These are phyloP conservation scores for Engystomops pustulosus DNA, from an alignment of 2,113 vertebrate genomes.

Conservation along the genomic window DNA sequence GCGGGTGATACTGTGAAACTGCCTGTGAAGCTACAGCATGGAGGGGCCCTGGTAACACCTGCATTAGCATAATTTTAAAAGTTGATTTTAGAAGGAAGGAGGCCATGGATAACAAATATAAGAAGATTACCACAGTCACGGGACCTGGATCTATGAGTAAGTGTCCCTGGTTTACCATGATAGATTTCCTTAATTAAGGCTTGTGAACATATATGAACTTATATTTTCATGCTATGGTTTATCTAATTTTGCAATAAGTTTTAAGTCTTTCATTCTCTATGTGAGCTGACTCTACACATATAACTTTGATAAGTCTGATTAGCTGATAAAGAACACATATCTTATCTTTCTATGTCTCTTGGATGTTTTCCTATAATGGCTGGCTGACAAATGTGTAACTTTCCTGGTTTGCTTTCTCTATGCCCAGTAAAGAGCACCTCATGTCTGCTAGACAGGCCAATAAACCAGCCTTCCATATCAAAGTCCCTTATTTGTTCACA, in stretches of 20 bases:
- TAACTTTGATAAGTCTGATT: slow-evolving; percentile 6
- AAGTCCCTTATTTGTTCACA: slow-evolving; percentile 57
- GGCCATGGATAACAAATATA: too few relatives aligned
- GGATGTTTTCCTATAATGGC: slow-evolving; percentile 34
- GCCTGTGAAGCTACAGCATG: too few relatives aligned
- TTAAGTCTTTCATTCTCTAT: background rate
- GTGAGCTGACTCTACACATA: background rate
- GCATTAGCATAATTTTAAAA: too few relatives aligned
- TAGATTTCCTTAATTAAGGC: too few relatives aligned
- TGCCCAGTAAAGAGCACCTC: slow-evolving; percentile 42
- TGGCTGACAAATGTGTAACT: slow-evolving; percentile 42
- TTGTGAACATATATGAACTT: too few relatives aligned
- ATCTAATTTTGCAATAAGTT: background rate
- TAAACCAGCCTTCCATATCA: slow-evolving; percentile 14
- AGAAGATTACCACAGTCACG: too few relatives aligned
- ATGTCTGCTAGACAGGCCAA: slow-evolving; percentile 37
- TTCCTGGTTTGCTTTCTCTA: slow-evolving; percentile 39
- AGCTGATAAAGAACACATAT: slow-evolving; percentile 8
- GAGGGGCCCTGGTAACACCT: too few relatives aligned
- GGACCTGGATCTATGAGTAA: too few relatives aligned
- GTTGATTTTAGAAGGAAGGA: too few relatives aligned
- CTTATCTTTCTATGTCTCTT: slow-evolving; percentile 30
- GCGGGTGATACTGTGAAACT: too few relatives aligned
- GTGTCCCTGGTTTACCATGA: too few relatives aligned
- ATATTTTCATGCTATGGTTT: too few relatives aligned